Conservation (phyloP, 53 echinoderm and acorn worm species). For the Glandiceps talaboti region DNA sequence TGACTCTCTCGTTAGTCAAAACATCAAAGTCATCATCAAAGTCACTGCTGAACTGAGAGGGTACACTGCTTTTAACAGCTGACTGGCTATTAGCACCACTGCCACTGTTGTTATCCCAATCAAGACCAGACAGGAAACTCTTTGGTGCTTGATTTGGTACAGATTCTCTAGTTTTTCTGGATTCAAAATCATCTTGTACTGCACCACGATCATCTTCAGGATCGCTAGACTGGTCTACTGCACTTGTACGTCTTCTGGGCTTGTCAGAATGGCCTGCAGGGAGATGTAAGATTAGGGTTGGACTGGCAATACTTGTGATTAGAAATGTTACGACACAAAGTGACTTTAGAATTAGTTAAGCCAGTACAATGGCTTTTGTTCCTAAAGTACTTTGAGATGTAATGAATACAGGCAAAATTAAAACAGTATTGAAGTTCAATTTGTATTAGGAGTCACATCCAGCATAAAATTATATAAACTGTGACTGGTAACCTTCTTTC, state of each 20-base stretch:
- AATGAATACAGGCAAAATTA: too few species aligned
- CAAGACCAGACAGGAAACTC: slow-evolving; percentile 36
- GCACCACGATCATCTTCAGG: not conserved
- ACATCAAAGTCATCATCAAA: slow-evolving; percentile 63
- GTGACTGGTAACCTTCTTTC: too few species aligned
- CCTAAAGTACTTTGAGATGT: too few species aligned
- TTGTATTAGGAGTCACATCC: too few species aligned
- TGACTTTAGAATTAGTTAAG: too few species aligned
- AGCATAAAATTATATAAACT: too few species aligned
- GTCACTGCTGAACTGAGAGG: slow-evolving; percentile 16
- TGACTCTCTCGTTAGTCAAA: slow-evolving; percentile 41
- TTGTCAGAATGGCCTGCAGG: not conserved
- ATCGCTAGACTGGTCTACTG: not conserved
- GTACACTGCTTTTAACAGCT: slow-evolving; percentile 26
- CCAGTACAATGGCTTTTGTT: too few species aligned
- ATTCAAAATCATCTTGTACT: slow-evolving; percentile 4
- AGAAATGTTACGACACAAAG: too few species aligned
- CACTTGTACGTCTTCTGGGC: not conserved
- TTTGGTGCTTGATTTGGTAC: slow-evolving; percentile 9
- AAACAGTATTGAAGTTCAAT: too few species aligned
- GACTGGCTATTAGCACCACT: slow-evolving; percentile 19
- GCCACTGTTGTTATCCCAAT: slow-evolving; percentile 24
- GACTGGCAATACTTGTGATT: too few species aligned
- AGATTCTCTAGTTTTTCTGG: slow-evolving; percentile 13
- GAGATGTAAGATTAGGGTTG: not conserved